A percentile compares a stretch with the other conserved stretches of the same genome.
Evolutionary conservation across 2,113 vertebrate genomes (phyloP).

Genomic region (Oryzias javanicus): DNA sequence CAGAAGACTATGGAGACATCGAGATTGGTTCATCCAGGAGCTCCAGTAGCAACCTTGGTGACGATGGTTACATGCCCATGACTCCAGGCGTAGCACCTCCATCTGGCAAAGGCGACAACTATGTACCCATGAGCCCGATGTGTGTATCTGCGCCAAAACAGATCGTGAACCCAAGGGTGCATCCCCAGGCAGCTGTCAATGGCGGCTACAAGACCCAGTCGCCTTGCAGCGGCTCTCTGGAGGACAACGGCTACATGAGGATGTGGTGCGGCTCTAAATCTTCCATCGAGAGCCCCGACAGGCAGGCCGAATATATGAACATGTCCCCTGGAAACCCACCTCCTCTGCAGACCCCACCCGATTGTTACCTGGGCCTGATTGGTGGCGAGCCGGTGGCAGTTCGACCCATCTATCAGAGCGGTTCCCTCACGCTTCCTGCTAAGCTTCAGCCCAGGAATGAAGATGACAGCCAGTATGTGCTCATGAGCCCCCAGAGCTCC

Average conservation of each 20-base stretch:
- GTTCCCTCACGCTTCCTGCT: conserved; percentile 81
- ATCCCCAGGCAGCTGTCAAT: conserved; percentile 59
- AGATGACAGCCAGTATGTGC: conserved; percentile 86
- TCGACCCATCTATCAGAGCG: conserved; percentile 66
- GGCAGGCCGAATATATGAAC: conserved; percentile 87
- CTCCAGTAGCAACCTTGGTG: conserved; percentile 78
- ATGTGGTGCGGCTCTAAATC: conserved; percentile 89
- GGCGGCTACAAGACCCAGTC: conserved; percentile 78
- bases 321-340: conserved; percentile 86
- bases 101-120: conserved; percentile 73
- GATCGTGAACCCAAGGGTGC: conserved; percentile 83
- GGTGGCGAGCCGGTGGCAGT: conserved; percentile 38
- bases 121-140: conserved; percentile 90
- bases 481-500: conserved; percentile 86
- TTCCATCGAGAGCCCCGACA: conserved; percentile 79
- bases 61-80: conserved; percentile 96
- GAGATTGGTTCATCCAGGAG: conserved; percentile 85
- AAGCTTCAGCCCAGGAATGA: conserved; percentile 75
- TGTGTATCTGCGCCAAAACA: conserved; percentile 90
- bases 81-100: conserved; percentile 77
- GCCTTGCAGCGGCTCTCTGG: conserved; percentile 81
- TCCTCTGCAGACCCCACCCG: conserved; percentile 71
- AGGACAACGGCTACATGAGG: conserved; percentile 89
- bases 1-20: conserved; percentile 91
- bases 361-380: conserved; percentile 65